Conservation (phyloP, 2,113 vertebrate species). For the Dicerorhinus sumatrensis region DNA sequence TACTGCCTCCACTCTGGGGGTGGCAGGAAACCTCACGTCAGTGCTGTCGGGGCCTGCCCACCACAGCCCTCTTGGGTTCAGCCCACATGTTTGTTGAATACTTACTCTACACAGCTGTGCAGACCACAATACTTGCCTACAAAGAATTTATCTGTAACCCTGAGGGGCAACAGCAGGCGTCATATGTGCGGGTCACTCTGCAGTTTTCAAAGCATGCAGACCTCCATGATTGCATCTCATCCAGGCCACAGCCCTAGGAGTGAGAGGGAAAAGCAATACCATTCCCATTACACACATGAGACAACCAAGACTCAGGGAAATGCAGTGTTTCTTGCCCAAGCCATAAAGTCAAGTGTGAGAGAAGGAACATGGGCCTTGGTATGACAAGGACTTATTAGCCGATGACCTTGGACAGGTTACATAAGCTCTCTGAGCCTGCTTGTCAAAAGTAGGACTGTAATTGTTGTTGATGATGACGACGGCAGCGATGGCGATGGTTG, state of each 20-base stretch:
- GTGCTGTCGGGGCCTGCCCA: not conserved
- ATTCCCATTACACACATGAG: not conserved
- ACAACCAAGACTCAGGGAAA: not conserved
- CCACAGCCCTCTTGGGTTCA: not conserved
- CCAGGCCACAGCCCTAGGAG: not conserved
- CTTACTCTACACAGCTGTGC: not conserved
- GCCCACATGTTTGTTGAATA: not conserved
- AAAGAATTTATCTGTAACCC: not conserved
- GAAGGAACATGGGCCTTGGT: not conserved
- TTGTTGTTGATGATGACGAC: too few species aligned
- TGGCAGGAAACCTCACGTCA: conserved; percentile 47
- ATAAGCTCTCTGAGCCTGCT: not conserved
- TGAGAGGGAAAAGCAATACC: not conserved
- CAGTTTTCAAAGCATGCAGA: not conserved
- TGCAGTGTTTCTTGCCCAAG: not conserved
- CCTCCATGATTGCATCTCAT: not conserved
- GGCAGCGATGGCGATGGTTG: not conserved
- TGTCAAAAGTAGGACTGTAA: not conserved
- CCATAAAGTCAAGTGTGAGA: not conserved
- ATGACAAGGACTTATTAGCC: not conserved
- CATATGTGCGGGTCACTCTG: not conserved
- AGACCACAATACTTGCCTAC: not conserved
- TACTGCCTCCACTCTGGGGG: not conserved
- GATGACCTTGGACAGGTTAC: not conserved
- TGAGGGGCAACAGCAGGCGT: not conserved